phyloP scores from a whole-genome alignment of 2,888 invertebrate genomes.

The Epinotia nisella region DNA sequence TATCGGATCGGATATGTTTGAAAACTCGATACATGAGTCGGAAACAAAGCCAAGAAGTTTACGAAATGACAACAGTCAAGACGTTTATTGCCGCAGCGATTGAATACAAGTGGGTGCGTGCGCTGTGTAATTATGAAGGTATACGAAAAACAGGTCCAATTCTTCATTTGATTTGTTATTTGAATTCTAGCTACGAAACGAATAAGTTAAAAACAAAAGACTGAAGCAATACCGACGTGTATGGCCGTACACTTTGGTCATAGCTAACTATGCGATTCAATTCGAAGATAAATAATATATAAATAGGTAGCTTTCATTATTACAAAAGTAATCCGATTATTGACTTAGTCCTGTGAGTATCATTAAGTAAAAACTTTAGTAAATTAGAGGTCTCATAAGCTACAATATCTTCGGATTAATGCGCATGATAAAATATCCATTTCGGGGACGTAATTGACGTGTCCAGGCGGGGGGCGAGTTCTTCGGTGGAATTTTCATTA shows the following conservation, averaged over 20 bases:
- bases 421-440: slow-evolving; percentile 45
- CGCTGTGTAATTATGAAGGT: too few relatives aligned
- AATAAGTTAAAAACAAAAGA: neutral
- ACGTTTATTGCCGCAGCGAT: too few relatives aligned
- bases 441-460: slow-evolving; percentile 46
- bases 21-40: neutral
- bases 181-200: neutral
- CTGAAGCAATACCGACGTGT: neutral
- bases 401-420: slow-evolving; percentile 38
- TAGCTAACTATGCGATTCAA: too few relatives aligned
- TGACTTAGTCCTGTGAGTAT: neutral
- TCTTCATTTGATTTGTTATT: too few relatives aligned
- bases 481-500: slow-evolving; percentile 56
- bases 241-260: too few relatives aligned
- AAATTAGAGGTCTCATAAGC: neutral
- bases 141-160: too few relatives aligned
- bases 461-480: slow-evolving; percentile 40
- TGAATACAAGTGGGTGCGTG: too few relatives aligned
- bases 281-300: too few relatives aligned
- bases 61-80: too few relatives aligned
- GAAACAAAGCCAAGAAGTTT: too few relatives aligned
- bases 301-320: neutral
- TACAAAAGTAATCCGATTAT: slow-evolving; percentile 2
- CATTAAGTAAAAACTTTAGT: slow-evolving; percentile 10
- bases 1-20: neutral